Base-by-base conservation (phyloP, 2,113 vertebrate species). In the Ciconia maguari region DNA sequence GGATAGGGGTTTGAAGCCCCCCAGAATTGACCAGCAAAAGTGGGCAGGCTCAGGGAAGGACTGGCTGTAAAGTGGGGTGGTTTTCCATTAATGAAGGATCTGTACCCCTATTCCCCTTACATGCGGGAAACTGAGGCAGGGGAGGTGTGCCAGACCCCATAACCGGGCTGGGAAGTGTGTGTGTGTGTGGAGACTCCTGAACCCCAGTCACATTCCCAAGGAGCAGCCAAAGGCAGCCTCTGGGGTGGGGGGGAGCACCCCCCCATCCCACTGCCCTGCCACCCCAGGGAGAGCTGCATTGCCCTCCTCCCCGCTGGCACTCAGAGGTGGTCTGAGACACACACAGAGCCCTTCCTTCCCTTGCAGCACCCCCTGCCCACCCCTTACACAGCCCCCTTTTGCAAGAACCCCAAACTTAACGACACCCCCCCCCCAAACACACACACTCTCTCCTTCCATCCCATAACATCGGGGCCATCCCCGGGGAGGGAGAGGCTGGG, bases 91-190 rank as follows among this genome's bases (percentile, higher is more conserved):
- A 14, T 14, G 55, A 58, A 11, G 2, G 12, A 2, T 30, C 7
- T 36, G 16, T 8, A 20, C 1, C 2, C 4, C 17, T 21, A 0
- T 57, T 69, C 20, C 7, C 6, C 10, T 64, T 7, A 9, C 1
- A 4, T 0, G 11, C 42, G 76, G 80, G 80, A 87, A 94, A 96
- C 42, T 44, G 94, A 95, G 89, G 83, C 83, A 92, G 52, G 5
- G 10, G 18, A 21, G 1, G 1, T 26, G 38, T 46, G 16, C 16
- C n/a, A 83, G 46, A 87, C 27, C 41, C 16, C 38, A 36, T 1
- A 14, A 0, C 11, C 4, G 0, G 8, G 3, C 41, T 65, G 29
- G 8, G 16, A 90, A 52, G 14, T 51, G 30, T 16, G 16, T 17
- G 25, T 17, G 25, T 29, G 29, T 38, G 22, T 16, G 21, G 4